Evolutionary conservation across 92 coral and sea anemone genomes (phyloP), one percentile per base, ranked within the genome.

Genomic region (Scolanthus callimorphus): DNA sequence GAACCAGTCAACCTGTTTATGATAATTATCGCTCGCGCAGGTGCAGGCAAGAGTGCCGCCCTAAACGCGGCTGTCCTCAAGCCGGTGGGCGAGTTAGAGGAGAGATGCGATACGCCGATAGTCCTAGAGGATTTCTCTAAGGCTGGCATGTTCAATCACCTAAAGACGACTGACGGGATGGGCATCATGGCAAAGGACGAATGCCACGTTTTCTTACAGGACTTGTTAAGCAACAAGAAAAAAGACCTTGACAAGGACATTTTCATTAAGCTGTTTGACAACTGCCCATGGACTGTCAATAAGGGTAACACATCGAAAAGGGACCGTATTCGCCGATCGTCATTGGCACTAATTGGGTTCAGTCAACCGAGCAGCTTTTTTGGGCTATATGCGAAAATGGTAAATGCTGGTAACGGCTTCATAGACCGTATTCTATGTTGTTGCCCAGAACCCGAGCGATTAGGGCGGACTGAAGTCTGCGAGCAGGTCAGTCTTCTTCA

Each of bases 201-300:
- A 22, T 63, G 51, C 21, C 72, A 65, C 53, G 72, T 65, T 54
- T 20, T 65, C 13, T 51, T 65, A 64, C 29, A 65, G 43, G 53
- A 65, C 4, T 29, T 65, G 66, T 11, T 31, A 3, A 31, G 25
- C 12, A 51, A 17, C 9, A 25, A 22, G 15, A 65, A 51, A 11
- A 54, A 31, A 20, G 72, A 65, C 2, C 9, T 65, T 10, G 72
- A 51, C 38, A 65, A 65, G 53, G 72, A 65, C 24, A 46, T 65
- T 27, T 48, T 49, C 12, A 65, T 65, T 43, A 65, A 65, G 34
- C 53, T 65, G 23, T 65, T 65, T 51, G 72, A 65, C 20, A 65
- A 65, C 53, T 26, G 64, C 17, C 72, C 27, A 31, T 65, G 72
- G 71, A 64, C 62, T 13, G 71, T 64, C 9, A 64, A 64, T 31